phyloP scores from a whole-genome alignment of 2,888 invertebrate species.

The Macrophya annulata region DNA sequence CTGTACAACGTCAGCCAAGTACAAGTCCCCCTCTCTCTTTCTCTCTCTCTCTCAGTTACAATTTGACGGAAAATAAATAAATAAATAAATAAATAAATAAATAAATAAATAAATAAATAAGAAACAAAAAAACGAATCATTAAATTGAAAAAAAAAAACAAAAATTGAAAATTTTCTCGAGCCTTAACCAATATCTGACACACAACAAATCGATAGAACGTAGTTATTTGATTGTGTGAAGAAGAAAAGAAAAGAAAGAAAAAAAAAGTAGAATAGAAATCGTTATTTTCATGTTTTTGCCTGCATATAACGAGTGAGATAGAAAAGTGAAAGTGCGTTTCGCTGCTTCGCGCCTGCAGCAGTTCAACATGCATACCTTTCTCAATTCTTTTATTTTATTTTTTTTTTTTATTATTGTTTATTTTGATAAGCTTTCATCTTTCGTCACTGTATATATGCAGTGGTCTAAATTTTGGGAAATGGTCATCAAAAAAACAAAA shows the following conservation, averaged over 20 bases:
- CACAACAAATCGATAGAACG: too few relatives aligned
- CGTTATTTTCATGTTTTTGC: constrained; percentile 12
- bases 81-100: background rate
- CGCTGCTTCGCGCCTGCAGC: constrained; percentile 1
- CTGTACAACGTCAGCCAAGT: background rate
- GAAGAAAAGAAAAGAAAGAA: too few relatives aligned
- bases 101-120: background rate
- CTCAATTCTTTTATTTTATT: background rate
- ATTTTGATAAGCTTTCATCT: background rate
- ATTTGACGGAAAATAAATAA: background rate
- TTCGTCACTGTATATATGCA: background rate
- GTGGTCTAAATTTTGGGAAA: background rate
- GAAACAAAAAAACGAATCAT: too few relatives aligned
- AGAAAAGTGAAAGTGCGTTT: constrained; percentile 43
- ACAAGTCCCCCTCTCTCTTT: too few relatives aligned
- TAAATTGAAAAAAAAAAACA: background rate
- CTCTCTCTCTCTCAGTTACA: background rate
- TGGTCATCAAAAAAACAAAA: background rate
- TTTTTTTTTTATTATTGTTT: background rate
- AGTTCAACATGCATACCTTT: constrained; percentile 17
- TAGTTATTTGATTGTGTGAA: background rate
- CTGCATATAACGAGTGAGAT: background rate
- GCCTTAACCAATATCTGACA: background rate
- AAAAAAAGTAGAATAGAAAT: background rate
- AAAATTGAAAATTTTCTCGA: background rate